Evolutionary conservation across 2,888 invertebrate genomes (phyloP).

Genomic region (Octonoba sinensis): DNA sequence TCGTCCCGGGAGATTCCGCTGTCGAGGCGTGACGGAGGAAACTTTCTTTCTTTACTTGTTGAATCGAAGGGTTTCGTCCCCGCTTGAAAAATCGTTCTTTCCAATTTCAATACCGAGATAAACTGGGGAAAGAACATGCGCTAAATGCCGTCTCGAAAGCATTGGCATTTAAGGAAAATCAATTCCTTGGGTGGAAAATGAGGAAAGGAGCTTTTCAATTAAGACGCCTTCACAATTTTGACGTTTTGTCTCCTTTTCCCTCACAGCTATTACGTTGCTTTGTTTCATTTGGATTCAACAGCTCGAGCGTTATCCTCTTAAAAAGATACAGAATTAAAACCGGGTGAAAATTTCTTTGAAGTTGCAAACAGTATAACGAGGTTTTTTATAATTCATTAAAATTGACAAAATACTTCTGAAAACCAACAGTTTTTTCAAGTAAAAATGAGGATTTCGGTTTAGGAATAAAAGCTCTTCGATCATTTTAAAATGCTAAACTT

Average conservation of each 20-base stretch:
- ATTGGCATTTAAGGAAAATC: slow-evolving; percentile 63
- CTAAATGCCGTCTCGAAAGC: slow-evolving; percentile 62
- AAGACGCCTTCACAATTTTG: slow-evolving; percentile 61
- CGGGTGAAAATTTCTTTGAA: not conserved
- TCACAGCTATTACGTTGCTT: slow-evolving; percentile 3
- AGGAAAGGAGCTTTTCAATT: slow-evolving; percentile 55
- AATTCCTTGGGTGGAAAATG: slow-evolving; percentile 35
- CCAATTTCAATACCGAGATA: slow-evolving; percentile 58
- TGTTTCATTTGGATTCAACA: too few species aligned
- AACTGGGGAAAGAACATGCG: slow-evolving; percentile 51
- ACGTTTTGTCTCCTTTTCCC: slow-evolving; percentile 47
- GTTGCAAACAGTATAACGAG: not conserved
- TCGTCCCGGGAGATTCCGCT: too few species aligned
- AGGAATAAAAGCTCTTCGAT: too few species aligned
- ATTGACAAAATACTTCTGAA: not conserved
- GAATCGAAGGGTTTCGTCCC: slow-evolving; percentile 49
- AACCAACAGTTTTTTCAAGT: not conserved
- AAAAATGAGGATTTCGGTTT: not conserved
- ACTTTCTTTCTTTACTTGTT: slow-evolving; percentile 48
- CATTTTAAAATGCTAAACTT: too few species aligned
- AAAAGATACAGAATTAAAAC: not conserved
- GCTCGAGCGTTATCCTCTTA: too few species aligned
- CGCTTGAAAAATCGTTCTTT: slow-evolving; percentile 57
- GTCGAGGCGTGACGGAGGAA: too few species aligned
- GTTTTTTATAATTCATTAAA: slow-evolving; percentile 1